Evolutionary conservation across 2,888 invertebrate genomes (phyloP), one percentile per base, ranked within the genome.

Genomic region (Erebia aethiops): DNA sequence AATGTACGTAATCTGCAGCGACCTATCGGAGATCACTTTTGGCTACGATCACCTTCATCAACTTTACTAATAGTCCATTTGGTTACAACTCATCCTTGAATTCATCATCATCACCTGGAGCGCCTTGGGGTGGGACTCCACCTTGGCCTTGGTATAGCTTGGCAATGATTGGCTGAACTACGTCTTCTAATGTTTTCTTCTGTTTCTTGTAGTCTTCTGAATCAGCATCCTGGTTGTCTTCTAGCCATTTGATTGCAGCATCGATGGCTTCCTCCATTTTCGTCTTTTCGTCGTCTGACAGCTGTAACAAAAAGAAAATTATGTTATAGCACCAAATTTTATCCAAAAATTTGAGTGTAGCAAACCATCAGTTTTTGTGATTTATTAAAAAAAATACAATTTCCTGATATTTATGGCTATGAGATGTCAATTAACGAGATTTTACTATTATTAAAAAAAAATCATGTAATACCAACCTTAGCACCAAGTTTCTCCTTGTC

Each of bases 401-500:
- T 26, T 35, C 5, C 7, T 7, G 35, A 35, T 35, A 35, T 35
- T 35, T 35, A 35, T 35, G 35, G 7, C 7, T 35, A 7, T 35
- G 35, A 35, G 35, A 35, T 35, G 7, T 35, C 0, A 35, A 35
- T 7, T 35, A 35, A 35, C 35, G 35, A 35, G 35, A 35, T 35
- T 35, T 35, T 35, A 35, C 35, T 35, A 7, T 35, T 35, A 35
- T 7, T 35, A 1, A 46, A 46, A 46, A n/a, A 52, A 16, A n/a
- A 1, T 35, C 7, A 35, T 35, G 35, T 35, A 35, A 73, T 77
- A 78, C 79, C 71, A 73, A 95, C 90, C 89, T 99, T 99, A 67
- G 98, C 95, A 54, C 99, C 99, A 71, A 99, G 95, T 88, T 99
- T 99, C 80, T 99, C 99, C 91, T 99, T 99, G 87, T 99, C 99